Evolutionary conservation across 92 coral and sea anemone species (phyloP), one percentile per base, ranked within the genome.

Genomic region (Epizoanthus scotinus): DNA sequence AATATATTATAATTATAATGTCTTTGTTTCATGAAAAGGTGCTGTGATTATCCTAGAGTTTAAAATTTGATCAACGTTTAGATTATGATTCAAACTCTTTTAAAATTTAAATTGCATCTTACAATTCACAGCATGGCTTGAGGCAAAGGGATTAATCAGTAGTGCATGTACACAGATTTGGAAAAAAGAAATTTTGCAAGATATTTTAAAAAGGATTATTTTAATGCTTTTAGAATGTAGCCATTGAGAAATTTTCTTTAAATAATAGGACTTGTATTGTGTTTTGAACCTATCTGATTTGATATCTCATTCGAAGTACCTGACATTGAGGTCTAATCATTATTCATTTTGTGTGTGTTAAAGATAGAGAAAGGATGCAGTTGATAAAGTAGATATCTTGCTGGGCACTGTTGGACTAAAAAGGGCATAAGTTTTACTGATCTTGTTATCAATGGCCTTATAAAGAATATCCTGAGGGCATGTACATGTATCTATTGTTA

Each of bases 381-480:
- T 64, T 64, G 69, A 64, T 68, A 67, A 29, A 67, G 6, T 67
- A 26, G 24, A 56, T 20, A 13, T n/a, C 14, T 20, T 73, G 25
- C 5, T 10, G 40, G 8, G 57, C 66, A 55, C 47, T 25, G 12
- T 38, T 58, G 38, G 40, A 58, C 81, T 55, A 60, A 75, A 75
- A 75, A 59, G 81, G 81, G 61, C 38, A 22, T 73, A 9, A 28
- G 14, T 67, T 13, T 67, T 67, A 14, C 36, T 28, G 21, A 17
- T 22, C 57, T 69, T 26, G 47, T 69, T 69, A 21, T 34, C 40
- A 34, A 34, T 42, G 73, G 13, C 27, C 42, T 57, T 31, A 47
- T 12, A 31, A 57, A 56, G 14, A 19, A 59, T 75, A 68, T 68
- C 68, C 61, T 15, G 55, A 38, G 81, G 68, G 38, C 54, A 59